These are phyloP conservation scores for Morpho helenor DNA, from an alignment of 2,888 invertebrate species.

Conservation along the genomic window DNA sequence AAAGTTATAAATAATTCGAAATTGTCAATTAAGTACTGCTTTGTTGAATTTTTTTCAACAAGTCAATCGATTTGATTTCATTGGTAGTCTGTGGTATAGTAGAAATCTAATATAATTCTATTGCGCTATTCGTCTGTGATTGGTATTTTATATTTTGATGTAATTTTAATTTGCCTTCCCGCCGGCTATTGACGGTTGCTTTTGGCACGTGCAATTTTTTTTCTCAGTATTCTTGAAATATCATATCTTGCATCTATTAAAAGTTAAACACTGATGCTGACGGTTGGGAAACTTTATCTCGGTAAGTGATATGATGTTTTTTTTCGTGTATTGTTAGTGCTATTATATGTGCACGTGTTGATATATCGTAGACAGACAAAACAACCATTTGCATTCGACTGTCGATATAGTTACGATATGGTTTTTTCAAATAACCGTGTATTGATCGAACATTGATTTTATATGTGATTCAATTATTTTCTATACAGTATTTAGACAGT, in stretches of 20 bases:
- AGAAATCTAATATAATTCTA: no score
- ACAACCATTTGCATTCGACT: constrained; percentile 72
- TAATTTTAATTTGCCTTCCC: constrained; percentile 67
- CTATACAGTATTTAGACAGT: not conserved
- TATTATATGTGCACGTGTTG: constrained; percentile 67
- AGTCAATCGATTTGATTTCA: no score
- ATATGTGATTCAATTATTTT: constrained; percentile 3
- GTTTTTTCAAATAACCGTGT: constrained; percentile 35
- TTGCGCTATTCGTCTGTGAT: not conserved
- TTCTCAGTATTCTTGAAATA: constrained; percentile 35
- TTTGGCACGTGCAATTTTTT: constrained; percentile 76
- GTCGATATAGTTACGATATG: constrained; percentile 71
- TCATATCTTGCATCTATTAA: constrained; percentile 2
- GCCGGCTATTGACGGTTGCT: constrained; percentile 68
- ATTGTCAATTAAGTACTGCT: no score
- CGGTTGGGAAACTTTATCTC: constrained; percentile 55
- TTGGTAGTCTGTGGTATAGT: not conserved
- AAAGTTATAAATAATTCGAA: no score
- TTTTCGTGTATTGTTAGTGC: constrained; percentile 38
- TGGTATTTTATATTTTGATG: constrained; percentile 24
- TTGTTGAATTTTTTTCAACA: no score
- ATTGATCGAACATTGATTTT: constrained; percentile 5
- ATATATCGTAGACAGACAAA: constrained; percentile 62
- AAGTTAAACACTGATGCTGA: constrained; percentile 66
- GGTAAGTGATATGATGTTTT: constrained; percentile 56